Base-by-base conservation (phyloP, 2,113 vertebrate genomes). In the Eptesicus fuscus region DNA sequence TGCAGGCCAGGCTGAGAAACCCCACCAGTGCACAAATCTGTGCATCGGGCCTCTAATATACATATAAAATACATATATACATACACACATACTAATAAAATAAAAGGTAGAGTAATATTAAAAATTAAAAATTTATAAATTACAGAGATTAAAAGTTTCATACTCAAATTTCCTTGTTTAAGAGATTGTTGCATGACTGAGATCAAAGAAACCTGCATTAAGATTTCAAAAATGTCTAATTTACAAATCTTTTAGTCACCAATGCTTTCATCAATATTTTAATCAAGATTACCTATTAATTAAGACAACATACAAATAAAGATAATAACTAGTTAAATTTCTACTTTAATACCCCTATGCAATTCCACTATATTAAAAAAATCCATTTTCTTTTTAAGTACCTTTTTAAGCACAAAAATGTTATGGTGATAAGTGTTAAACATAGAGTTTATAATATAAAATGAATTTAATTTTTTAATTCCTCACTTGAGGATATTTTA, bases 181-280 rank as follows among this genome's bases (percentile, higher is more conserved):
- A 84, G 40, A 78, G 37, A 82, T 23, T 61, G 8, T 49, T 93
- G 10, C 42, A 40, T 3, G 7, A 91, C 4, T 83, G 30, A 83
- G 30, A 53, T 61, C n/a, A 88, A 70, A 85, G 40, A 13, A 96
- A 82, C 5, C n/a, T 94, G 83, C 13, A 61, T 32, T 86, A 61
- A 37, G 5, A 92, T 86, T 93, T 90, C 35, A 67, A 91, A 95
- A 95, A 47, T 67, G 12, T 91, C 28, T 88, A 37, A 88, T 69
- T 93, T 91, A 77, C 1, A 95, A 90, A 93, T 83, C 61, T 20
- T 82, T 61, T 61, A 82, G 61, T 93, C 69, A 83, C 10, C 83
- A 87, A 73, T 5, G 12, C 13, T 40, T 69, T 73, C 7, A 76
- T 42, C 67, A 89, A 73, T 73, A 94, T 42, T 93, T 63, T 69